These are phyloP conservation scores for Dicerorhinus sumatrensis DNA, from an alignment of 2,113 vertebrate genomes.

Conservation along the genomic window DNA sequence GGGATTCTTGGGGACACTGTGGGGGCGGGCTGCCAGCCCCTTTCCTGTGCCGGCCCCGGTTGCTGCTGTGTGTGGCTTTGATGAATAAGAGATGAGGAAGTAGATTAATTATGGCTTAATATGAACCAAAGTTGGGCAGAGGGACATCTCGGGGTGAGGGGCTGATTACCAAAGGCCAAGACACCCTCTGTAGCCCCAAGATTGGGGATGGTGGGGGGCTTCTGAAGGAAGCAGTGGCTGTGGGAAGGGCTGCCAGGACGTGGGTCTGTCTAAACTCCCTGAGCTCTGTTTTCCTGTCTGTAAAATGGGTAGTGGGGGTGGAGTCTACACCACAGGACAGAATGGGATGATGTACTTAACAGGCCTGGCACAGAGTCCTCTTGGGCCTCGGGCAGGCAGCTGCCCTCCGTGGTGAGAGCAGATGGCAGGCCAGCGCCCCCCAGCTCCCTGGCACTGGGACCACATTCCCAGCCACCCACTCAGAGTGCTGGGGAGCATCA, in stretches of 20 bases:
- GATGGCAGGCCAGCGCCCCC: constrained; percentile 61
- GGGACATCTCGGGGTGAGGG: background rate
- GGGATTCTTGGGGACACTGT: background rate
- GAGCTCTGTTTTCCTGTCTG: background rate
- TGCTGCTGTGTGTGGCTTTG: constrained; percentile 49
- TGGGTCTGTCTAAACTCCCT: background rate
- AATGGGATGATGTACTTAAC: background rate
- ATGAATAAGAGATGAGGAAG: constrained; percentile 69
- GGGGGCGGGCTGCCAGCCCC: background rate
- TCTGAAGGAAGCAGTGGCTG: background rate
- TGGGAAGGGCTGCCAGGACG: background rate
- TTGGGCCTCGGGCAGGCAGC: constrained; percentile 36
- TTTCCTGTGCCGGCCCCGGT: background rate
- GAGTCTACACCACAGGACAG: background rate
- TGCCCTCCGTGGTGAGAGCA: constrained; percentile 56
- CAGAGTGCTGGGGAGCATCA: constrained; percentile 23
- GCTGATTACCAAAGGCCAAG: background rate
- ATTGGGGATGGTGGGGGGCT: too few relatives aligned
- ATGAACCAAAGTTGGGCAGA: constrained; percentile 27
- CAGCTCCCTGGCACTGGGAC: constrained; percentile 62
- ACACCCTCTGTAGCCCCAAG: background rate
- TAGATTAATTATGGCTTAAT: constrained; percentile 46
- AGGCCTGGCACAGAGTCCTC: constrained; percentile 13
- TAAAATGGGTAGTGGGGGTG: background rate
- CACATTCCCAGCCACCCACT: constrained; percentile 57